Percentiles rank a stretch among this genome's conserved stretches.
phyloP scores from a whole-genome alignment of 2,888 invertebrate genomes.

The Parnassius apollo region DNA sequence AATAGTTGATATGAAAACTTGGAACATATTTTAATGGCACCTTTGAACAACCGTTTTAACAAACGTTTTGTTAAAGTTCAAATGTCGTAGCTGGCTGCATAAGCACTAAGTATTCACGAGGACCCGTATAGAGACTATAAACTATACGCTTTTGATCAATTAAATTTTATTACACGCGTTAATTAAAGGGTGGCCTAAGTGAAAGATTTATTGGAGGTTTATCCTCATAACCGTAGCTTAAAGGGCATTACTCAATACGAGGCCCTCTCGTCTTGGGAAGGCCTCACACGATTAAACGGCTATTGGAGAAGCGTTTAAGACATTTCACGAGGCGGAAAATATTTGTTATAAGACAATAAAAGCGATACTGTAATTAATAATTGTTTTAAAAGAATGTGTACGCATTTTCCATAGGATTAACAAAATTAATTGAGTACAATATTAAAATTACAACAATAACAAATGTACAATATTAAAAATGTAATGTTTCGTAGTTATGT shows the following conservation, averaged over 20 bases:
- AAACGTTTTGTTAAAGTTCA: too few species aligned
- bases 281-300: conserved; percentile 28
- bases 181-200: conserved; percentile 73
- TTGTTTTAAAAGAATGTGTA: too few species aligned
- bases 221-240: conserved; percentile 76
- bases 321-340: neutral
- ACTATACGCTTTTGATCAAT: conserved; percentile 72
- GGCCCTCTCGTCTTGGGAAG: conserved; percentile 39
- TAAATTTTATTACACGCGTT: conserved; percentile 75
- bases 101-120: conserved; percentile 29
- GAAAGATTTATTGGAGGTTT: conserved; percentile 79
- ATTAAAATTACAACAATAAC: too few species aligned
- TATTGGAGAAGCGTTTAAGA: conserved; percentile 27
- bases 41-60: too few species aligned
- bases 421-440: too few species aligned
- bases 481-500: too few species aligned
- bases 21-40: too few species aligned
- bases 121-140: conserved; percentile 50
- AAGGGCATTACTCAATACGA: conserved; percentile 63
- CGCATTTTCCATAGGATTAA: too few species aligned
- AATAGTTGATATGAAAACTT: too few species aligned
- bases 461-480: too few species aligned
- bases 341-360: too few species aligned
- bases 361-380: too few species aligned
- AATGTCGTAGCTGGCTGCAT: neutral